Base-by-base conservation (phyloP, 1,140 invertebrate species). In the Homarus americanus region DNA sequence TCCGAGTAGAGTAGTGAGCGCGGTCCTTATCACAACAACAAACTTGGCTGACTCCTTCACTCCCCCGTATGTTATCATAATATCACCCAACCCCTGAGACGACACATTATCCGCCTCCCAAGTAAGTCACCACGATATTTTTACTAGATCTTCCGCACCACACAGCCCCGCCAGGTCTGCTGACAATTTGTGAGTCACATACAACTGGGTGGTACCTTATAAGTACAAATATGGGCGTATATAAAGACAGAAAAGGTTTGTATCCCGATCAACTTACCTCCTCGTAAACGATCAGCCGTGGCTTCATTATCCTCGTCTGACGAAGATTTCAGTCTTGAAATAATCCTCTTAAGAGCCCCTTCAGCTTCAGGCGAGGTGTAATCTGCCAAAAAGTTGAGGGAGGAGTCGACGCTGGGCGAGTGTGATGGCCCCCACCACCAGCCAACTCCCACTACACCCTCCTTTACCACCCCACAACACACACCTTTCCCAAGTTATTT, bases 341-440 rank as follows among this genome's bases (percentile, higher is more conserved):
- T 32, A 69, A 36, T 58, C 44, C 49, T 63, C 32, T 12, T 38
- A 49, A 44, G 40, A 36, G 32, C 38, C n/a, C 10, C 40, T 44
- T 40, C 24, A 44, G 82, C 36, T 69, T 41, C 17, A 44, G 49
- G 82, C 63, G 82, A 84, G 34, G 34, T 63, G 82, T 41, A 84
- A 58, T 72, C 82, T 84, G 82, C 82, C 82, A 84, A 84, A 12
- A 84, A 69, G 82, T 34, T 7, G 78, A 53, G 73, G 72, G 72
- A 40, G 73, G 36, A 82, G 79, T 58, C 49, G 79, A 82, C 79
- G 79, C 79, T 82, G 49, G 49, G 79, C 53, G 28, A 82, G 63
- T 84, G 58, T 84, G 66, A 84, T 84, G 82, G 66, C 82, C 66
- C 82, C 82, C 80, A 36, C 44, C 79, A 69, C 63, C 63, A 82